Conservation (phyloP, 2,797 vertebrate genomes). For the Lutjanus campechanus region DNA sequence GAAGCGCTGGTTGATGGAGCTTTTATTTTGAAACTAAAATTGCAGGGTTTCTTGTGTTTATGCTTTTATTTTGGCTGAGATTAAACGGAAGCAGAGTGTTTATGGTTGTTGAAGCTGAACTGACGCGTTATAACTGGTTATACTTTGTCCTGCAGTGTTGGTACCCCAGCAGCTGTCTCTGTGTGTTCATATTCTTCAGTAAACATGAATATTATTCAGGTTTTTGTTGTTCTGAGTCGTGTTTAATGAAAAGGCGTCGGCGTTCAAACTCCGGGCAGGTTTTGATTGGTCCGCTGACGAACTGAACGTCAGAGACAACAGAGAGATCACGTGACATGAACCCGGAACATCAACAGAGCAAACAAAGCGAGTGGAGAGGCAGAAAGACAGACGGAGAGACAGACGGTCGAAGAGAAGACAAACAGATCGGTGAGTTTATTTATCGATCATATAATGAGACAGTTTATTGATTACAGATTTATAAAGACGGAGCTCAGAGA, state of each 20-base stretch:
- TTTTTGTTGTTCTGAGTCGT: not conserved
- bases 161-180: rapidly evolving
- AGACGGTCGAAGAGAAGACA: no score
- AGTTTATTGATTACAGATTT: no score
- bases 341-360: slow-evolving; percentile 63
- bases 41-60: not conserved
- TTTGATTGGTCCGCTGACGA: not conserved
- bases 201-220: no score
- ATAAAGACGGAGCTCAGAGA: no score
- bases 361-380: not conserved
- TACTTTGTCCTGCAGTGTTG: no score
- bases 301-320: not conserved
- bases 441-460: no score
- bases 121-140: not conserved
- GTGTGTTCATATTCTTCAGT: not conserved
- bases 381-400: no score
- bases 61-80: slow-evolving; percentile 24
- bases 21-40: slow-evolving; percentile 9
- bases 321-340: slow-evolving; percentile 23
- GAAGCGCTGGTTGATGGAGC: not conserved
- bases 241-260: not conserved
- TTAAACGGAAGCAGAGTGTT: not conserved
- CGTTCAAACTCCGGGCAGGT: not conserved
- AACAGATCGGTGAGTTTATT: no score
- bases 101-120: not conserved